These are phyloP conservation scores for Oophaga sylvatica DNA, from an alignment of 2,797 vertebrate species.

Conservation along the genomic window DNA sequence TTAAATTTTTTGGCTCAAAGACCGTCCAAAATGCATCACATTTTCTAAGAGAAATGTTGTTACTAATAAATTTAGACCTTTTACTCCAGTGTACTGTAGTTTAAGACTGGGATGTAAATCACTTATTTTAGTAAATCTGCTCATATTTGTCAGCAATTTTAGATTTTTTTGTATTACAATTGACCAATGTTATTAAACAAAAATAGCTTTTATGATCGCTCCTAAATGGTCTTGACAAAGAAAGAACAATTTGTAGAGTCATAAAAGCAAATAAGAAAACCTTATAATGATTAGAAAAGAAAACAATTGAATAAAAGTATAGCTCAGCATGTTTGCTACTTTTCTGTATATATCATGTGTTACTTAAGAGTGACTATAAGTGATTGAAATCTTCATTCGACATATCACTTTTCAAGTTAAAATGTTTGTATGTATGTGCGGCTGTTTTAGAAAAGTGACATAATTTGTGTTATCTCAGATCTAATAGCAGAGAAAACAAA, in stretches of 20 bases:
- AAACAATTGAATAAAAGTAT: background rate
- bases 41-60: no score
- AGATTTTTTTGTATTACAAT: background rate
- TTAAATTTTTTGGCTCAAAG: no score
- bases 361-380: no score
- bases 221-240: background rate
- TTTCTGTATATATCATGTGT: background rate
- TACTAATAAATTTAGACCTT: no score
- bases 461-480: background rate
- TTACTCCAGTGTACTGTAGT: no score
- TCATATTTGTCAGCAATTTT: background rate
- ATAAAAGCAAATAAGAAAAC: background rate
- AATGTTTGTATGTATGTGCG: background rate
- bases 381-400: background rate
- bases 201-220: background rate
- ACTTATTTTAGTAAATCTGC: no score
- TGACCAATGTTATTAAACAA: background rate
- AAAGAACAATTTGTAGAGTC: background rate
- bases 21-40: no score
- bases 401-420: background rate
- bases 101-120: no score
- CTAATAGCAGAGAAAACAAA: background rate
- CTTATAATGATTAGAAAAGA: background rate
- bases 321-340: background rate
- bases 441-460: background rate